phyloP scores from a whole-genome alignment of 2,797 vertebrate genomes.

The Helarctos malayanus region DNA sequence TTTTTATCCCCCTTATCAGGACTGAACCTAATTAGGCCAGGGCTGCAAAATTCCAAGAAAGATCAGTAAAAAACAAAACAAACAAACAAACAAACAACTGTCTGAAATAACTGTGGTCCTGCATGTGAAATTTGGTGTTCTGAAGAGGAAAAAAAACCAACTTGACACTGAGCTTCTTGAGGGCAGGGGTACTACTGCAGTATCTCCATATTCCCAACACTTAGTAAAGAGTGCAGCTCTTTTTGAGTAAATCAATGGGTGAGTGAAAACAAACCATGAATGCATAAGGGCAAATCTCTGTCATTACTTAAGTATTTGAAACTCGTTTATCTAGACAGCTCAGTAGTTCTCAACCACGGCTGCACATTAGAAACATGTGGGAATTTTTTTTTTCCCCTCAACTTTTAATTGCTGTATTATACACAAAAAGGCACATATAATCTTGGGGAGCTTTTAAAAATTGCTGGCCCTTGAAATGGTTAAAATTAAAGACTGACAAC shows the following conservation, averaged over 20 bases:
- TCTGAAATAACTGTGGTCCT: background rate
- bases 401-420: background rate
- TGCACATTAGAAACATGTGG: background rate
- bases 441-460: background rate
- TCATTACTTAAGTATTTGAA: background rate
- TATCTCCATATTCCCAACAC: background rate
- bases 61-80: background rate
- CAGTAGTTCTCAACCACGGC: background rate
- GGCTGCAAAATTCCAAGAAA: background rate
- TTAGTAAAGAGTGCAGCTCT: background rate
- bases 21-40: background rate
- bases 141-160: background rate
- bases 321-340: background rate
- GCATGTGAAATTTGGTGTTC: background rate
- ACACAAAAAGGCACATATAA: background rate
- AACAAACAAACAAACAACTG: background rate
- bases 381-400: background rate
- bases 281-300: background rate
- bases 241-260: background rate
- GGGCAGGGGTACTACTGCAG: background rate
- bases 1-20: background rate
- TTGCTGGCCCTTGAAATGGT: background rate
- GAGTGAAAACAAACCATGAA: background rate
- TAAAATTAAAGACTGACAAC: background rate
- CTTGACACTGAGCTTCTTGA: background rate